These are phyloP conservation scores for Neodontobutis hainanensis DNA, from an alignment of 2,113 vertebrate species.

Conservation along the genomic window DNA sequence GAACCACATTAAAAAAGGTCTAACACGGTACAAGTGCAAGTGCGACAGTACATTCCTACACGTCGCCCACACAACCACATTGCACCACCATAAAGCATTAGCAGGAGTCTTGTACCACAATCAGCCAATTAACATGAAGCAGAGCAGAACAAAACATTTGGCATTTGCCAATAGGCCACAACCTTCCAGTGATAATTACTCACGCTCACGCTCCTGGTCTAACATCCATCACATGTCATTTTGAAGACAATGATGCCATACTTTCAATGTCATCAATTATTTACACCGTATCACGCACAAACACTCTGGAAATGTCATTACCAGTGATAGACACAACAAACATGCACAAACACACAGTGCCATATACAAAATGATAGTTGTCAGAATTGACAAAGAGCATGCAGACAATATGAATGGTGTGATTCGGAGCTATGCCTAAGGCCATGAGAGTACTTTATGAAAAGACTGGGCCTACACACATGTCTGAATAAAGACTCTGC, in stretches of 20 bases:
- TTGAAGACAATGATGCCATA: constrained; percentile 48
- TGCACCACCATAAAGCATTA: constrained; percentile 47
- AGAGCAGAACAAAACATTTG: constrained; percentile 71
- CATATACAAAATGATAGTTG: constrained; percentile 33
- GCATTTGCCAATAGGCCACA: constrained; percentile 71
- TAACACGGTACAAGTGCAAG: constrained; percentile 6
- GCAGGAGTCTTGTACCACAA: constrained; percentile 63
- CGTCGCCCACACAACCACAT: constrained; percentile 7
- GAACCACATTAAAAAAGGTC: constrained; percentile 13
- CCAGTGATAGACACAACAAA: constrained; percentile 28
- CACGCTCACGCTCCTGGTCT: constrained; percentile 6
- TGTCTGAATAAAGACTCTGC: constrained; percentile 31
- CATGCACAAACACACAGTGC: constrained; percentile 8
- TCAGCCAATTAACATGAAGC: constrained; percentile 75
- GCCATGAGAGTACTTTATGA: constrained; percentile 40
- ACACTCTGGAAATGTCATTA: constrained; percentile 19
- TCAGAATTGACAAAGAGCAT: constrained; percentile 37
- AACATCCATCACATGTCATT: constrained; percentile 55
- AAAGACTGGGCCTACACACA: constrained; percentile 50
- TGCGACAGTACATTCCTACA: neutral
- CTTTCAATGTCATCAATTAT: constrained; percentile 62
- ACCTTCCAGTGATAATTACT: constrained; percentile 73
- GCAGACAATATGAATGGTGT: constrained; percentile 52
- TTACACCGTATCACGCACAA: constrained; percentile 47
- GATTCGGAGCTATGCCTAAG: constrained; percentile 44